phyloP scores from a whole-genome alignment of 2,113 vertebrate genomes.

The Lagopus muta region DNA sequence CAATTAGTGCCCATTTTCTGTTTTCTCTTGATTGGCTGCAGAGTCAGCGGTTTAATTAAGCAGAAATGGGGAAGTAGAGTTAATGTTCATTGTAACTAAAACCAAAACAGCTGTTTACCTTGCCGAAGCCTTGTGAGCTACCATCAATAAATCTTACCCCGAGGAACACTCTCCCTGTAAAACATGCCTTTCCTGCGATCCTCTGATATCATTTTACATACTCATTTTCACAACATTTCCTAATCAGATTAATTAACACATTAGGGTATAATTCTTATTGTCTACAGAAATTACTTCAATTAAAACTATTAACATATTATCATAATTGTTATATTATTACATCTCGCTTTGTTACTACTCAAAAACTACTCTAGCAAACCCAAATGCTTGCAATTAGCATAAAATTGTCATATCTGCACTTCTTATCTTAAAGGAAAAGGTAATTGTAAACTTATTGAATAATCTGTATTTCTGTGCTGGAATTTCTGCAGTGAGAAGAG shows the following conservation, averaged over 20 bases:
- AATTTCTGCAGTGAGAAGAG: background rate
- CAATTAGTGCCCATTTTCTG: slow-evolving; percentile 37
- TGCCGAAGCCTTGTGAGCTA: background rate
- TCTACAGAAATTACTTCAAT: slow-evolving; percentile 68
- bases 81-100: slow-evolving; percentile 67
- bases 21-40: slow-evolving; percentile 24
- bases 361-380: slow-evolving; percentile 15
- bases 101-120: slow-evolving; percentile 68
- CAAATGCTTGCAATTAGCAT: slow-evolving; percentile 1
- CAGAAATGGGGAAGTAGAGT: slow-evolving; percentile 46
- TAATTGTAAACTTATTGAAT: background rate
- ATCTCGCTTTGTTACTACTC: slow-evolving; percentile 39
- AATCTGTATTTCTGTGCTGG: background rate
- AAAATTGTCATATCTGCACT: background rate
- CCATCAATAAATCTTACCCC: slow-evolving; percentile 34
- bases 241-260: slow-evolving; percentile 62
- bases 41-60: slow-evolving; percentile 68
- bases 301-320: slow-evolving; percentile 64
- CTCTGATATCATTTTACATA: background rate
- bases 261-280: slow-evolving; percentile 66
- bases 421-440: background rate
- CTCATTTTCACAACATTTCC: slow-evolving; percentile 34
- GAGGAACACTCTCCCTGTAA: background rate
- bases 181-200: background rate
- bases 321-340: slow-evolving; percentile 44